Evolutionary conservation across 2,113 vertebrate genomes (phyloP).

Genomic region (Coturnix japonica): DNA sequence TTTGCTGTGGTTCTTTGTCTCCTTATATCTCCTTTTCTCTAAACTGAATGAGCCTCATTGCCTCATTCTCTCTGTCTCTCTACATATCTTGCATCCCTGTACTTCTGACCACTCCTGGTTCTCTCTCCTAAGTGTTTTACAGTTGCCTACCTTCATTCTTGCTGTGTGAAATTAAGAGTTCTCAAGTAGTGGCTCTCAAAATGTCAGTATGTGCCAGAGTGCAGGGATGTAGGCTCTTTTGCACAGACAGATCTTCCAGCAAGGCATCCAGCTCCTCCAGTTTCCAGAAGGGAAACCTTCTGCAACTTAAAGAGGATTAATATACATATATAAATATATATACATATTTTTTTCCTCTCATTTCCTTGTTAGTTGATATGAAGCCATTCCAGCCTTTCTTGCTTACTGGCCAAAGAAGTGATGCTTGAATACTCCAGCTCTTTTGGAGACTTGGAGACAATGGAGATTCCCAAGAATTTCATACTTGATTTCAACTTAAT

Average conservation of each 20-base stretch:
- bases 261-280: neutral
- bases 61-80: neutral
- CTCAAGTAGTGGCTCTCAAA: neutral
- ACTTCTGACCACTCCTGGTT: neutral
- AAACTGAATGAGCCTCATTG: neutral
- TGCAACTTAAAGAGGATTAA: neutral
- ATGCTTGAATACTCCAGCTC: neutral
- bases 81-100: neutral
- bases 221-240: neutral
- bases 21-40: neutral
- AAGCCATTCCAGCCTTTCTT: neutral
- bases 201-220: rapidly evolving
- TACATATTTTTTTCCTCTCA: neutral
- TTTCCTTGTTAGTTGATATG: neutral
- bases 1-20: neutral
- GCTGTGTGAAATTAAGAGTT: neutral
- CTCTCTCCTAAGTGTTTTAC: neutral
- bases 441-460: neutral
- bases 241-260: neutral
- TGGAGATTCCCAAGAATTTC: neutral
- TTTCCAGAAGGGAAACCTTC: neutral
- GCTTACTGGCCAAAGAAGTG: neutral
- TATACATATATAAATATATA: no score
- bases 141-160: neutral
- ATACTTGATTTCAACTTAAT: neutral